phyloP scores from a whole-genome alignment of 2,797 vertebrate genomes.

The Micrastur ruficollis region DNA sequence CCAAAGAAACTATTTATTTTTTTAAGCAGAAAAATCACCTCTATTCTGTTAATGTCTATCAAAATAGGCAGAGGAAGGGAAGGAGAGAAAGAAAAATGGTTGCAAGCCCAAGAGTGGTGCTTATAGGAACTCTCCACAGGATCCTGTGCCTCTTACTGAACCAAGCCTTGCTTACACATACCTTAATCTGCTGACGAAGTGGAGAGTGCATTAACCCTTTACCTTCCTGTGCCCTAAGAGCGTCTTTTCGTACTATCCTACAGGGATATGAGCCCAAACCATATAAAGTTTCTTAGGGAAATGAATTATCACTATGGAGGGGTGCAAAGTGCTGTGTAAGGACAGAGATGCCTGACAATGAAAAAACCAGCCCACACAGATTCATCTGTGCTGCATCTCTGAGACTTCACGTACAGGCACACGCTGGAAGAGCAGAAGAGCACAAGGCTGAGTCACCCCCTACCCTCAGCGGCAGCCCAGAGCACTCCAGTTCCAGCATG shows the following conservation, averaged over 20 bases:
- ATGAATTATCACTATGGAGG: background rate
- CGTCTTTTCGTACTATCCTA: background rate
- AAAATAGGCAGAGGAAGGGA: background rate
- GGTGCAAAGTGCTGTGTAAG: background rate
- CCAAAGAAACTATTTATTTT: background rate
- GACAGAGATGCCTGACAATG: background rate
- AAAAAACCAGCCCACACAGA: rapidly evolving
- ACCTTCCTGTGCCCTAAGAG: background rate
- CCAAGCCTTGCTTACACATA: background rate
- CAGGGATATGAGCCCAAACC: background rate
- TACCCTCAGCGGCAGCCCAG: background rate
- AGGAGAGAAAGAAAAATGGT: background rate
- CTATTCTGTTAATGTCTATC: background rate
- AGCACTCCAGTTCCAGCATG: background rate
- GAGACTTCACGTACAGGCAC: background rate
- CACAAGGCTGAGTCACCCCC: background rate
- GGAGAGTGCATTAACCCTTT: background rate
- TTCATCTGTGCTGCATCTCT: rapidly evolving
- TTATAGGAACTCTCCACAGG: background rate
- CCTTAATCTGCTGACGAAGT: background rate
- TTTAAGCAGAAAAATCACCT: background rate
- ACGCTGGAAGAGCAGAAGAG: background rate
- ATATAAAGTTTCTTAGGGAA: background rate
- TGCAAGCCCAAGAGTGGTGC: background rate
- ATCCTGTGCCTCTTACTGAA: background rate